Evolutionary conservation across 2,888 invertebrate species (phyloP).

Genomic region (Noctua pronuba): DNA sequence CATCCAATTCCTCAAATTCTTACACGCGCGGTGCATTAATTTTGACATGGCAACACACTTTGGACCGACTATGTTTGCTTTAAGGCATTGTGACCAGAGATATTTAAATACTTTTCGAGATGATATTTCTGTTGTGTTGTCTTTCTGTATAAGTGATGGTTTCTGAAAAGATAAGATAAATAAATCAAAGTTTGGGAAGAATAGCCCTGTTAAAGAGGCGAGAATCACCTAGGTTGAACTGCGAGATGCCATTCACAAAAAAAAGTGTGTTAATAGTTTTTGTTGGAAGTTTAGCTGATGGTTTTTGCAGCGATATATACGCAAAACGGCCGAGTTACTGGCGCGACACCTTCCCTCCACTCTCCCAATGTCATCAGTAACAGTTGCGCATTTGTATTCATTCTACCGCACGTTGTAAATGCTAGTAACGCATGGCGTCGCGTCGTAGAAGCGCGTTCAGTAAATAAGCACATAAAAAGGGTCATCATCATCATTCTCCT

Average conservation of each 20-base stretch:
- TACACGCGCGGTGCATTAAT: constrained; percentile 77
- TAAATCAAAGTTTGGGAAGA: neutral
- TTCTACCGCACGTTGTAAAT: too few species aligned
- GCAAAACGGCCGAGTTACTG: too few species aligned
- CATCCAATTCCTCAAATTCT: constrained; percentile 81
- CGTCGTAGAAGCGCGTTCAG: too few species aligned
- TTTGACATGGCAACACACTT: constrained; percentile 84
- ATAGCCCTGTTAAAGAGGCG: neutral
- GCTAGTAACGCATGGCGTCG: too few species aligned
- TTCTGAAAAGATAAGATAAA: constrained; percentile 73
- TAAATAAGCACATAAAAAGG: too few species aligned
- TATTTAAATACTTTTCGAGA: constrained; percentile 80
- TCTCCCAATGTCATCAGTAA: too few species aligned
- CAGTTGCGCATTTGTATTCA: too few species aligned
- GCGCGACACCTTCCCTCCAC: too few species aligned
- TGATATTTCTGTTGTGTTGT: constrained; percentile 69
- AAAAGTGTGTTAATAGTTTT: neutral
- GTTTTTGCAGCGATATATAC: neutral
- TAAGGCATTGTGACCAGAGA: constrained; percentile 79
- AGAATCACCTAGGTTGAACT: neutral
- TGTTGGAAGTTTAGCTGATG: neutral
- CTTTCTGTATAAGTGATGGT: constrained; percentile 77
- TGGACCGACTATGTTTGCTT: constrained; percentile 82
- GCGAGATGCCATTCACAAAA: neutral
- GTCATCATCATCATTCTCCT: too few species aligned